These are phyloP conservation scores for Seriola dumerili DNA, from an alignment of 2,113 vertebrate genomes.

Conservation along the genomic window DNA sequence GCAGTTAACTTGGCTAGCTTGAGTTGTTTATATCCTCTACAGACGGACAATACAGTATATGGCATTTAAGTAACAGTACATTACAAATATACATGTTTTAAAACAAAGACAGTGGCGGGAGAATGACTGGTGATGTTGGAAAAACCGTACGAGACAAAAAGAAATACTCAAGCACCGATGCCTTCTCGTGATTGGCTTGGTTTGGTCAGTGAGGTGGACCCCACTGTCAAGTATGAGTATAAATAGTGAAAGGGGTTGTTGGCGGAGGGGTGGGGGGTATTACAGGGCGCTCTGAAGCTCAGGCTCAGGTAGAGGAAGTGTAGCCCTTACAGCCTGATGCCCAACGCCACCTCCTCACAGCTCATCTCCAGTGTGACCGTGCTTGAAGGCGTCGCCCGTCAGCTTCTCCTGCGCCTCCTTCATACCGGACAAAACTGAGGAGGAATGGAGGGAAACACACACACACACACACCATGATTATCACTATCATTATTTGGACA, in stretches of 20 bases:
- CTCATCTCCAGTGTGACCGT: slow-evolving; percentile 89
- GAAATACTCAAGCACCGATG: slow-evolving; percentile 53
- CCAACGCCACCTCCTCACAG: slow-evolving; percentile 83
- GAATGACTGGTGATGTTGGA: not conserved
- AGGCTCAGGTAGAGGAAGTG: slow-evolving; percentile 55
- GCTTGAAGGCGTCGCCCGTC: slow-evolving; percentile 92
- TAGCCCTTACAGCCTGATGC: slow-evolving; percentile 68
- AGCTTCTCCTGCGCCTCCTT: slow-evolving; percentile 96
- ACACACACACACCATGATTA: no score
- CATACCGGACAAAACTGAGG: slow-evolving; percentile 92
- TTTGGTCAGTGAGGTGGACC: slow-evolving; percentile 1
- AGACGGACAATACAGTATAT: slow-evolving; percentile 57
- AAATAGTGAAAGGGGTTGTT: slow-evolving; percentile 9
- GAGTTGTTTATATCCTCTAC: slow-evolving; percentile 64
- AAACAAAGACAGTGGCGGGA: not conserved
- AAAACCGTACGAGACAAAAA: not conserved
- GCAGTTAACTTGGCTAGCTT: slow-evolving; percentile 34
- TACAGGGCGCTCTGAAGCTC: not conserved
- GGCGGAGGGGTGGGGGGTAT: not conserved
- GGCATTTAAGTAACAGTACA: slow-evolving; percentile 53
- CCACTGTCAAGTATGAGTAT: not conserved
- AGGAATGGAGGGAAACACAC: no score
- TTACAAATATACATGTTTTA: slow-evolving; percentile 26
- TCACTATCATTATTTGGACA: no score
- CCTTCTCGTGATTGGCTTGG: slow-evolving; percentile 26